Evolutionary conservation across 2,797 vertebrate species (phyloP).

Genomic region (Sebastes steindachneri): DNA sequence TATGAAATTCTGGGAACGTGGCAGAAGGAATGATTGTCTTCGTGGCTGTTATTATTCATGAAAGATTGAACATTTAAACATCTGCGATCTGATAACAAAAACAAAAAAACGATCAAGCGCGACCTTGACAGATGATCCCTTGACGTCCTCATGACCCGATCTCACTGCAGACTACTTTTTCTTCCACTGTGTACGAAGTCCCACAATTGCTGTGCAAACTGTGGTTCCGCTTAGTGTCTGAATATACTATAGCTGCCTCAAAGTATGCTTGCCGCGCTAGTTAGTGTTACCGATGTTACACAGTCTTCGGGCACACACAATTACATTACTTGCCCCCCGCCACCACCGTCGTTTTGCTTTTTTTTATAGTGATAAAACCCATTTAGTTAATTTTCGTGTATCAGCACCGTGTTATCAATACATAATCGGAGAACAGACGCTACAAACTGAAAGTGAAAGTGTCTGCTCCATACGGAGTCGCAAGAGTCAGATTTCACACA

Average conservation of each 20-base stretch:
- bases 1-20: constrained; percentile 17
- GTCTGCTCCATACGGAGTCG: no score
- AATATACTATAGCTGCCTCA: not conserved
- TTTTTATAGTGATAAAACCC: no score
- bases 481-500: no score
- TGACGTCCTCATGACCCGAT: not conserved
- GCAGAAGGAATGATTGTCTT: constrained; percentile 42
- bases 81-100: constrained; percentile 19
- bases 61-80: constrained; percentile 26
- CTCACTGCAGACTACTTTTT: not conserved
- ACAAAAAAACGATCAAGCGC: constrained; percentile 4
- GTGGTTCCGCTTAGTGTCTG: not conserved
- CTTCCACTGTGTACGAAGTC: not conserved
- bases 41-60: constrained; percentile 29
- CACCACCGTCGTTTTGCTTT: no score
- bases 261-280: no score
- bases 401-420: not conserved
- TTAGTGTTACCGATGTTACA: no score
- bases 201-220: not conserved
- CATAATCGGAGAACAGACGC: no score
- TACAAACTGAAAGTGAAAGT: no score
- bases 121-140: constrained; percentile 44
- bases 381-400: fast-evolving
- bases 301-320: no score
- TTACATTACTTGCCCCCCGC: no score